These are phyloP conservation scores for Microtus ochrogaster DNA, from an alignment of 2,113 vertebrate species.

Conservation along the genomic window DNA sequence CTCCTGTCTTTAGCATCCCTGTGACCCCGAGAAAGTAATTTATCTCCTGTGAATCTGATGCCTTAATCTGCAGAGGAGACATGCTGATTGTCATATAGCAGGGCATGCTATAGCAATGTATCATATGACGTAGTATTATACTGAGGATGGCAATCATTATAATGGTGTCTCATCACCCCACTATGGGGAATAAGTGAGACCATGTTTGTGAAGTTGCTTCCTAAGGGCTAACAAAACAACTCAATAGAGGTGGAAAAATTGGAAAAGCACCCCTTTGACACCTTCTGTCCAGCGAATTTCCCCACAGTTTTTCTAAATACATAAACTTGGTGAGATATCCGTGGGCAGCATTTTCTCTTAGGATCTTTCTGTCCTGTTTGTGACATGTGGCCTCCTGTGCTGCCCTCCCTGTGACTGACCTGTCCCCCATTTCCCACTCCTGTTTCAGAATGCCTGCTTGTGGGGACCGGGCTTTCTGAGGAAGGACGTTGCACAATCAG, in stretches of 20 bases:
- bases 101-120: background rate
- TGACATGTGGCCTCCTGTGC: background rate
- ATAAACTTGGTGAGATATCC: background rate
- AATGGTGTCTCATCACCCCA: background rate
- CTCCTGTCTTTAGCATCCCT: background rate
- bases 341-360: background rate
- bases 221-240: background rate
- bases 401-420: background rate
- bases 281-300: background rate
- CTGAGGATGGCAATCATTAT: background rate
- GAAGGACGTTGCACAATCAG: constrained; percentile 80
- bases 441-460: constrained; percentile 51
- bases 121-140: background rate
- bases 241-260: background rate
- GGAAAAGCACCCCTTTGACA: background rate
- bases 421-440: constrained; percentile 19
- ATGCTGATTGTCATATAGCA: background rate
- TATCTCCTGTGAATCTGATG: background rate
- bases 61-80: background rate
- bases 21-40: background rate
- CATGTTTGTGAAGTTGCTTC: background rate
- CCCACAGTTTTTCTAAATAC: background rate
- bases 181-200: background rate
- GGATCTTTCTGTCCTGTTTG: background rate
- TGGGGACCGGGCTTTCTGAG: constrained; percentile 65